Percentiles rank a stretch among this genome's conserved stretches.
Conservation (phyloP, 2,888 invertebrate species). For the Ennomos erosarius region DNA sequence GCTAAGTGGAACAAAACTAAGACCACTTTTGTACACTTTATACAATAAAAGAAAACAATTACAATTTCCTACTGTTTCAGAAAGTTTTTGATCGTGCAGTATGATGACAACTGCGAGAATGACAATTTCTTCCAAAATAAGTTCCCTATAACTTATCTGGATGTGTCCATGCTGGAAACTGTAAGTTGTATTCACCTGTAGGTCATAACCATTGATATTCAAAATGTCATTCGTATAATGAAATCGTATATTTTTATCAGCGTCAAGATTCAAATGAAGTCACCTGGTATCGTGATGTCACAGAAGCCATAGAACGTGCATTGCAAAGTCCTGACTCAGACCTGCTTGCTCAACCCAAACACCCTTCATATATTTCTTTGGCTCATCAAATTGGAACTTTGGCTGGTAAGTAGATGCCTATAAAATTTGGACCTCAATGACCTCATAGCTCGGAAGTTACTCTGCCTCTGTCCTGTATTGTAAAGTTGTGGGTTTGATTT, state of each 20-base stretch:
- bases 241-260: constrained; percentile 3
- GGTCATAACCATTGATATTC: not conserved
- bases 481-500: no score
- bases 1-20: no score
- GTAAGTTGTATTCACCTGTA: constrained; percentile 11
- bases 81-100: constrained; percentile 11
- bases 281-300: constrained; percentile 7
- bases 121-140: constrained; percentile 7
- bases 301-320: constrained; percentile 6
- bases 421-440: no score
- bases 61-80: constrained; percentile 8
- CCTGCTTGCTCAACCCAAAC: constrained; percentile 6
- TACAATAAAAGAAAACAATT: no score
- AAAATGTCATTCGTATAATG: no score
- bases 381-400: constrained; percentile 13
- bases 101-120: not conserved
- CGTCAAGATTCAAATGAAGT: constrained; percentile 5
- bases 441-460: no score
- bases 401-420: constrained; percentile 6
- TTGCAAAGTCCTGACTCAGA: not conserved
- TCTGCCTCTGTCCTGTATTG: no score
- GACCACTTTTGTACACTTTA: no score
- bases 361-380: not conserved
- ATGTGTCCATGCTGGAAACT: constrained; percentile 17
- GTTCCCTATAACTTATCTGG: constrained; percentile 19